Evolutionary conservation across 2,888 invertebrate genomes (phyloP).

Genomic region (Himalopsyche anomala): DNA sequence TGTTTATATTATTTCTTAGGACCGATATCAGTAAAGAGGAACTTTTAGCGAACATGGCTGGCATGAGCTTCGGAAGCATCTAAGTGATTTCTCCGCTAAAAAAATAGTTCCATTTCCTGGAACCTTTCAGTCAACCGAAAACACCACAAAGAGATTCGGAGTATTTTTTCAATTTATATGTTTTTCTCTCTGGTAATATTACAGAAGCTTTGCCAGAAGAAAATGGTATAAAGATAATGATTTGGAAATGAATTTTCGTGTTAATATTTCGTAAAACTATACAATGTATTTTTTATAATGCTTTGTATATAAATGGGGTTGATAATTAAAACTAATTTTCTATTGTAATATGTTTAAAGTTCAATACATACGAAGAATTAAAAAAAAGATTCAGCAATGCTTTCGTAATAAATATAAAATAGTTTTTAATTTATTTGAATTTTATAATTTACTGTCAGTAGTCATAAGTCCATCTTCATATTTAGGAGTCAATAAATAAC

Average conservation of each 20-base stretch:
- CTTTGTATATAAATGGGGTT: no score
- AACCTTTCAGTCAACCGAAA: constrained; percentile 34
- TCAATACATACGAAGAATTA: no score
- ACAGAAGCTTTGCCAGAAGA: constrained; percentile 1
- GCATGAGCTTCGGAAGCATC: background rate
- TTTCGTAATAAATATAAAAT: no score
- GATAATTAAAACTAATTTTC: no score
- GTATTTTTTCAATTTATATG: constrained; percentile 18
- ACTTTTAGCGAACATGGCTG: background rate
- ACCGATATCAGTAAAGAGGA: constrained; percentile 15
- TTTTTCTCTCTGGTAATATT: background rate
- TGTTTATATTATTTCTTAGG: background rate
- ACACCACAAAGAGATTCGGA: constrained; percentile 1
- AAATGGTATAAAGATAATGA: constrained; percentile 4
- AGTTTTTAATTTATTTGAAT: no score
- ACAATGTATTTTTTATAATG: no score
- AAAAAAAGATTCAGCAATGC: no score
- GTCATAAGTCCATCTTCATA: no score
- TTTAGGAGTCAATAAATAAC: no score
- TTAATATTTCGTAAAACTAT: background rate
- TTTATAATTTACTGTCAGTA: no score
- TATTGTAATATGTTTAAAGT: no score
- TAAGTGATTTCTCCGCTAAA: constrained; percentile 15
- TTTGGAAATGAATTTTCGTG: background rate
- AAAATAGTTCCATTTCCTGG: constrained; percentile 17